phyloP scores from a whole-genome alignment of 2,888 invertebrate species.

The Orchesella flavescens region DNA sequence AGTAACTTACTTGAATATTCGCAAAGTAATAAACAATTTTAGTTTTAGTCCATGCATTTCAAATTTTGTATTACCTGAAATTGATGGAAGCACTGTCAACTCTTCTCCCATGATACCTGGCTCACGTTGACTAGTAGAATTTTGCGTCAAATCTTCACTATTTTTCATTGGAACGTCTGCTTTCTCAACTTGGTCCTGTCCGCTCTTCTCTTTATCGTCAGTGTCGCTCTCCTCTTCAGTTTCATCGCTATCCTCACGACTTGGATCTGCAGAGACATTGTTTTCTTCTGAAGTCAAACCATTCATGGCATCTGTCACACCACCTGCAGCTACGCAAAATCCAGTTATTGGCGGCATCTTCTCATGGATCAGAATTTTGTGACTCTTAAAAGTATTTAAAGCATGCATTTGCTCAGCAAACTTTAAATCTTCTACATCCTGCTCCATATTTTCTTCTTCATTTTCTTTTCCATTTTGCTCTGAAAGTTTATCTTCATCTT shows the following conservation, averaged over 20 bases:
- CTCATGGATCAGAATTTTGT: background rate
- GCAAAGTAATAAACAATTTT: too few species aligned
- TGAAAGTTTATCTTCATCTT: background rate
- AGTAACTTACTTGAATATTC: background rate
- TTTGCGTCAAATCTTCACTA: too few species aligned
- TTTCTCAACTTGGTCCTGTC: background rate
- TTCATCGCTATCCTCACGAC: background rate
- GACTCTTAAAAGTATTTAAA: conserved; percentile 13
- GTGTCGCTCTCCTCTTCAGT: background rate
- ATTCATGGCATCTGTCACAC: conserved; percentile 68
- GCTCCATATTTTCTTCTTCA: background rate
- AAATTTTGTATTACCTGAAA: too few species aligned
- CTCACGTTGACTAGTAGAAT: too few species aligned
- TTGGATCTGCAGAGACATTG: background rate
- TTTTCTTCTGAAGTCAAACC: conserved; percentile 24
- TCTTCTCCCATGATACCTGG: too few species aligned
- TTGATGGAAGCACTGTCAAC: too few species aligned
- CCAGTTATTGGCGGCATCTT: conserved; percentile 26
- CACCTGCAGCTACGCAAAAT: conserved; percentile 57
- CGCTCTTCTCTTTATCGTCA: background rate
- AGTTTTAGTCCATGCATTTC: too few species aligned
- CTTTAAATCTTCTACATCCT: background rate
- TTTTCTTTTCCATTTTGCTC: background rate
- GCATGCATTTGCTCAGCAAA: conserved; percentile 29
- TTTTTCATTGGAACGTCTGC: background rate